phyloP scores from a whole-genome alignment of 2,888 invertebrate genomes.

The Hybos culiciformis region DNA sequence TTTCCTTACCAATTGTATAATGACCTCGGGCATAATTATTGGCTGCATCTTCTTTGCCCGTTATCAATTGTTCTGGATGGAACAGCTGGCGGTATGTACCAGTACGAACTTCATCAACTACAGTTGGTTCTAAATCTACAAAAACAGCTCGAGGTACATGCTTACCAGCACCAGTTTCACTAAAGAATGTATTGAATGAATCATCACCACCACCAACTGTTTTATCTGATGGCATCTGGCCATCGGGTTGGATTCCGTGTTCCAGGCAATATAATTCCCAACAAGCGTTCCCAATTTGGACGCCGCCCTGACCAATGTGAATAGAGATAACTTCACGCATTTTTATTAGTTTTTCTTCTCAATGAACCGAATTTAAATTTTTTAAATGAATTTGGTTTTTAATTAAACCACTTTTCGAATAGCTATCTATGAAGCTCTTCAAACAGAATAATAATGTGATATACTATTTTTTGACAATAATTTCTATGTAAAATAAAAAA shows the following conservation, averaged over 20 bases:
- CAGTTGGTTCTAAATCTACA: conserved; percentile 56
- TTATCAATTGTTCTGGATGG: conserved; percentile 54
- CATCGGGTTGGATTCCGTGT: conserved; percentile 75
- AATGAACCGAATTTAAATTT: too few species aligned
- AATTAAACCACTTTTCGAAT: too few species aligned
- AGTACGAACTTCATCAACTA: conserved; percentile 39
- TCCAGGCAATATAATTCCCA: conserved; percentile 68
- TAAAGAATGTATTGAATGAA: conserved; percentile 72
- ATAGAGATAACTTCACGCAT: conserved; percentile 51
- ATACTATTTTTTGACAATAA: too few species aligned
- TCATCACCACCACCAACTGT: conserved; percentile 34
- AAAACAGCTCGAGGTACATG: conserved; percentile 51
- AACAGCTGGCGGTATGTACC: conserved; percentile 48
- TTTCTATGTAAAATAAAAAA: too few species aligned
- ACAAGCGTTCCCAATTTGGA: conserved; percentile 70
- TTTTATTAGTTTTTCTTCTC: background rate
- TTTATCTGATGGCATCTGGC: conserved; percentile 79
- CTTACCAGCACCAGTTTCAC: conserved; percentile 37
- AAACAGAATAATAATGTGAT: too few species aligned
- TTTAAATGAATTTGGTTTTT: too few species aligned
- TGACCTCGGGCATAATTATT: conserved; percentile 56
- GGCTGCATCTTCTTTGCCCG: conserved; percentile 56
- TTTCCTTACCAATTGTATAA: conserved; percentile 49
- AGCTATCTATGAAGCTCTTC: too few species aligned
- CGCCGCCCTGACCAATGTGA: conserved; percentile 44